Base-by-base conservation (phyloP, 2,113 vertebrate species). In the Turnix velox region DNA sequence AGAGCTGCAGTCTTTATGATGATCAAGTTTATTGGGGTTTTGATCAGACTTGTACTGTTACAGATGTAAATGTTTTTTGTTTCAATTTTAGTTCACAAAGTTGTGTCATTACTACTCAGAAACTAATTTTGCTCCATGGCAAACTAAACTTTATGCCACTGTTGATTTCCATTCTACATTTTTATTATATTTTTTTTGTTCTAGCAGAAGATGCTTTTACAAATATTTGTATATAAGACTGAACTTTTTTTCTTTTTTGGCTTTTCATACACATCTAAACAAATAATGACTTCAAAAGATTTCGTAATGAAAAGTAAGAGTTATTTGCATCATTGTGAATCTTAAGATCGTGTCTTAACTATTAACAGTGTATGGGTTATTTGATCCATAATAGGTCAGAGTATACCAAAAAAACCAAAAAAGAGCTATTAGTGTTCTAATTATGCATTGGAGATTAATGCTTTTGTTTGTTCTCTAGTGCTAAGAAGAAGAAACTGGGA, bases 171-270 rank as follows among this genome's bases (percentile, higher is more conserved):
- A 27, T 54, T 63, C 24, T 69, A 23, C 4, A 7, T 30, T 75
- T 68, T 40, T 49, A n/a, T n/a, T n/a, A n/a, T 4, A 6, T 6
- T 10, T 18, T 66, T 61, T 78, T 67, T 31, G 2, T 48, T 76
- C 18, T 33, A 57, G 14, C 1, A 67, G 33, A 17, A n/a, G 19
- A 24, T 73, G 14, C 3, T 76, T 72, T 25, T 88, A 14, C 9
- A 52, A n/a, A 2, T 57, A 4, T 55, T 15, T 35, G 4, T 51
- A 23, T 40, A 31, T 42, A 73, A 88, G 90, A 48, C 1, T 9
- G 4, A 25, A 4, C 0, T 35, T 72, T 40, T 62, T 40, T 0
- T 62, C 37, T 0, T 6, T 28, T 67, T 67, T 57, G 5, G 2
- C 12, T 77, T 65, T 84, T 66, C 12, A 14, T 49, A 17, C 11